Evolutionary conservation across 2,888 invertebrate species (phyloP).

Genomic region (Diadegma fenestrale): DNA sequence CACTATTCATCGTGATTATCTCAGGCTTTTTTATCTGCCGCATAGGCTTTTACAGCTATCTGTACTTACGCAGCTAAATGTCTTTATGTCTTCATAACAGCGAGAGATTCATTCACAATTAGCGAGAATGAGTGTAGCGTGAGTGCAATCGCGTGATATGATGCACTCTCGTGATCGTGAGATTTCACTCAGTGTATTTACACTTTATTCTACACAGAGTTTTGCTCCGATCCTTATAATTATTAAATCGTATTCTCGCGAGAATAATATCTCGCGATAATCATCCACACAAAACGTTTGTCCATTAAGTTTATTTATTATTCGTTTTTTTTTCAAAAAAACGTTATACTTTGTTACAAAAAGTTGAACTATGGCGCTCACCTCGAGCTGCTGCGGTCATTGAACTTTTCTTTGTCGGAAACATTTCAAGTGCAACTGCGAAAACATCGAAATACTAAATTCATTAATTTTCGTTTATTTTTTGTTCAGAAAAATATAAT

Average conservation of each 20-base stretch:
- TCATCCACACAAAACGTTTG: not conserved
- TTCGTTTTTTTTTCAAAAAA: not conserved
- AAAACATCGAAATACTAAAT: not conserved
- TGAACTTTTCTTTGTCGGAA: not conserved
- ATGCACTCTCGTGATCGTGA: constrained; percentile 36
- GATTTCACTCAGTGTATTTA: constrained; percentile 35
- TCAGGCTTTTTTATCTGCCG: not conserved
- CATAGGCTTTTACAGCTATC: not conserved
- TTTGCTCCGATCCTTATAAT: constrained; percentile 31
- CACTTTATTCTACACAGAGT: constrained; percentile 33
- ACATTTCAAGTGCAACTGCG: no score
- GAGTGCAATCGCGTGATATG: constrained; percentile 31
- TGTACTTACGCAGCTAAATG: constrained; percentile 12
- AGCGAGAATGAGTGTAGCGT: constrained; percentile 38
- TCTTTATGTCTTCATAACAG: constrained; percentile 24
- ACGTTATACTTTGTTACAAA: not conserved
- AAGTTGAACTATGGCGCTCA: not conserved
- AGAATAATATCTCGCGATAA: not conserved
- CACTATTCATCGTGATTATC: constrained; percentile 18
- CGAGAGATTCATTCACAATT: constrained; percentile 30
- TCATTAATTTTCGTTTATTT: not conserved
- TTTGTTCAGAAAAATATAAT: not conserved
- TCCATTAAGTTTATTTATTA: constrained; percentile 3
- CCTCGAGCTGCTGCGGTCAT: not conserved
- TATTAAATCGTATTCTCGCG: constrained; percentile 33